Base-by-base conservation (phyloP, 2,888 invertebrate genomes). In the Cantharis flavilabris region DNA sequence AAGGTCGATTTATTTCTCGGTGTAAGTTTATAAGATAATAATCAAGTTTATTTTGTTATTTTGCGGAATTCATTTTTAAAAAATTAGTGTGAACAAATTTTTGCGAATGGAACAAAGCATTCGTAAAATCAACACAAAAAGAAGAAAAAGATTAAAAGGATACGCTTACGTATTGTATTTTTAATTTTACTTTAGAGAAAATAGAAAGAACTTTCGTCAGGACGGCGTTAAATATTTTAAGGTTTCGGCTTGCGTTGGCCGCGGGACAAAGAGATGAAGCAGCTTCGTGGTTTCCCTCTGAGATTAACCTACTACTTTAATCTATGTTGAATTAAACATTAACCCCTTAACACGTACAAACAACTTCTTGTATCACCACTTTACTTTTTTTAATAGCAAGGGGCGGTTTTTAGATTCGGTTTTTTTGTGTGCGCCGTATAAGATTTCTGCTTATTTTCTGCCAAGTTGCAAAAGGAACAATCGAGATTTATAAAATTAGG, bases 221-320 rank as follows among this genome's bases (percentile, higher is more conserved):
- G 80, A 80, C 77, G 76, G 76, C 76, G 79, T 72, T 84, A 82
- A 83, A 84, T 84, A 84, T 84, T 84, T 83, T 81, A 84, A 79
- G 73, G 67, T 65, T 75, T 72, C 71, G 76, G 80, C 77, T 76
- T 80, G 76, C 70, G 77, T 72, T 79, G 79, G 77, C 75, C 78
- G 72, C 72, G 65, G 73, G 79, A 76, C 74, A 77, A 73, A 74
- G 72, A 79, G 76, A 76, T 79, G 76, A 79, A 75, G 79, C 74
- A 76, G 73, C 64, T 14, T 64, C 62, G 73, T 69, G 74, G 76
- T 71, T 76, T 73, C 82, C 83, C 81, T 82, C 80, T 82, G 84
- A 84, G 85, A 85, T 86, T 85, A 86, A 84, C 83, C 84, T 84
- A 83, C 84, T 84, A 84, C 85, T 86, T 85, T 86, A 86, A 85